Base-by-base conservation (phyloP, 2,888 invertebrate species). In the Noctua fimbriata region DNA sequence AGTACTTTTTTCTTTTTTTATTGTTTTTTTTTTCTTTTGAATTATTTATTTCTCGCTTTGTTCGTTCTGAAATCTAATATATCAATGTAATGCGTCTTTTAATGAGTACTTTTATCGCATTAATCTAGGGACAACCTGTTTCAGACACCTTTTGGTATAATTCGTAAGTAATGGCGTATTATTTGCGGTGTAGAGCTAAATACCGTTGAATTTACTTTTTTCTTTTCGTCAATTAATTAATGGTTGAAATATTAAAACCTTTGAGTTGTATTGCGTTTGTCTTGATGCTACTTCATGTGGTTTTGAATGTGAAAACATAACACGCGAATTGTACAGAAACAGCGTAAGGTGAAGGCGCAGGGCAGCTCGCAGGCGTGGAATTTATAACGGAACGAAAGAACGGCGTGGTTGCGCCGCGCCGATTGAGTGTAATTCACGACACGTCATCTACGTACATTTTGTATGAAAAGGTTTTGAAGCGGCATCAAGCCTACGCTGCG, bases 31-130 rank as follows among this genome's bases (percentile, higher is more conserved):
- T 76, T 71, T 79, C 69, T 75, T 65, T 74, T 80, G 85, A 80
- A 82, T 87, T 81, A 86, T 88, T 88, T 83, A 88, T 87, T 83
- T 79, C 41, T 77, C 65, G 60, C 83, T 84, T 88, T 87, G 81
- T 87, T 78, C 76, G 65, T 63, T 77, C 52, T 55, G 41, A 85
- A 77, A 86, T 87, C 77, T 87, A 85, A 82, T 84, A 86, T 88
- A 87, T 87, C 88, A 88, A 84, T 36, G 65, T 79, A 86, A 86
- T 88, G 73, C 63, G 77, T 79, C 41, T 41, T 76, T 87, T 87
- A 87, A 84, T 86, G 87, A 79, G 71, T 79, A 74, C 6, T 74
- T 81, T 86, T 88, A 87, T 88, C 87, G 82, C 70, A 81, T 84
- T 87, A 86, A 87, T 87, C 86, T 88, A 86, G 67, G 9, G 18